These are phyloP conservation scores for Drosophila paranaensis DNA, from an alignment of 2,888 invertebrate genomes.

Conservation along the genomic window DNA sequence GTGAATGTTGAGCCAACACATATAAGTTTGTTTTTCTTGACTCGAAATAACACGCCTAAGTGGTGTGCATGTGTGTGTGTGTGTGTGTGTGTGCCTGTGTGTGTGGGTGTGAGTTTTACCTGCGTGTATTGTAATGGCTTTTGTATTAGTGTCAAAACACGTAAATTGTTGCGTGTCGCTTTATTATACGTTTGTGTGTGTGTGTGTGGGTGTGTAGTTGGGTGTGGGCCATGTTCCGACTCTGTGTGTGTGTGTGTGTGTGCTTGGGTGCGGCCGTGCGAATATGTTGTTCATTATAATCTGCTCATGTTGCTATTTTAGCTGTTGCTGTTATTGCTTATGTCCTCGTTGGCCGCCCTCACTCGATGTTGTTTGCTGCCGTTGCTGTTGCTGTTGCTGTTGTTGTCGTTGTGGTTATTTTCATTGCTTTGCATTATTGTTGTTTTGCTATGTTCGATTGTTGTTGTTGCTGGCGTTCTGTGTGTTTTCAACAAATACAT, in stretches of 20 bases:
- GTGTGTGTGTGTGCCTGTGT: conserved; percentile 20
- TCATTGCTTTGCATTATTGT: conserved; percentile 75
- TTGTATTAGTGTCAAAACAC: conserved; percentile 80
- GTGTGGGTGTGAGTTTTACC: conserved; percentile 33
- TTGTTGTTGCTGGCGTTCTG: conserved; percentile 44
- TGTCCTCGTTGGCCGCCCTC: conserved; percentile 60
- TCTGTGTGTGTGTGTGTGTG: conserved; percentile 5
- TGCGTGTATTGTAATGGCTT: conserved; percentile 77
- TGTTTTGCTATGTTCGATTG: conserved; percentile 65
- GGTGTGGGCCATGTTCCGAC: conserved; percentile 4
- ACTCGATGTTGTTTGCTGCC: conserved; percentile 36
- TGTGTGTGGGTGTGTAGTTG: background rate
- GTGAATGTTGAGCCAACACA: conserved; percentile 52
- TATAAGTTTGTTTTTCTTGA: conserved; percentile 41
- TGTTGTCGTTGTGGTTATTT: conserved; percentile 72
- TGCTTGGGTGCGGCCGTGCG: conserved; percentile 75
- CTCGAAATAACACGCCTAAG: conserved; percentile 39
- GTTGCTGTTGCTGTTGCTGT: conserved; percentile 33
- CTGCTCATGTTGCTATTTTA: conserved; percentile 79
- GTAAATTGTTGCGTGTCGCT: conserved; percentile 77
- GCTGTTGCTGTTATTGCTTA: conserved; percentile 77
- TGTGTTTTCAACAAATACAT: conserved; percentile 80
- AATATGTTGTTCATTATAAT: conserved; percentile 80
- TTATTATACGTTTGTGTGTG: conserved; percentile 49
- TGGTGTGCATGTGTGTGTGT: conserved; percentile 23